Percentiles rank a stretch among this genome's conserved stretches.
These are phyloP conservation scores for Acridotheres tristis DNA, from an alignment of 2,797 vertebrate genomes.

Conservation along the genomic window DNA sequence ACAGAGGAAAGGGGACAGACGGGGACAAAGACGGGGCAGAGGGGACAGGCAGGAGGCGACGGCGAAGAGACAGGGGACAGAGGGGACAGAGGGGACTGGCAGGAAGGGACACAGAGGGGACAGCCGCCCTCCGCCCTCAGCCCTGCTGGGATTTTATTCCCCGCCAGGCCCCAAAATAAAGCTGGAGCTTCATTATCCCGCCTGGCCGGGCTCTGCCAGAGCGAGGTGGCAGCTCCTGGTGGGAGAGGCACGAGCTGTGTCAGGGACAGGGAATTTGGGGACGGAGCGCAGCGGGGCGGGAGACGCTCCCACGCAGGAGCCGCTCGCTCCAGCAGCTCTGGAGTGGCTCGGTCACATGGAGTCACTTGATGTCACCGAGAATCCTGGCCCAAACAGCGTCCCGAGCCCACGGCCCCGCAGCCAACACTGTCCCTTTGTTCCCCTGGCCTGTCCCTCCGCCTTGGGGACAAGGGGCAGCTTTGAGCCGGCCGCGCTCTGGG, in stretches of 20 bases:
- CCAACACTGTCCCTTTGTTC: slow-evolving; percentile 53
- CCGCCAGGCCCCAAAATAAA: too few relatives aligned
- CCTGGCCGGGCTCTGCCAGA: accelerated
- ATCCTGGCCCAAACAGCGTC: background rate
- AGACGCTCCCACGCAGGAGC: accelerated
- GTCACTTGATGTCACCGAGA: slow-evolving; percentile 31
- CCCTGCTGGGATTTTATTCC: too few relatives aligned
- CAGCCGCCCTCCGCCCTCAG: background rate
- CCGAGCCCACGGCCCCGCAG: slow-evolving; percentile 13
- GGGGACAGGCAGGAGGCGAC: background rate
- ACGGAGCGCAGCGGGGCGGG: background rate
- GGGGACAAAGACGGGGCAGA: background rate
- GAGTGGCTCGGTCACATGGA: slow-evolving; percentile 8
- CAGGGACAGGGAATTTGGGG: background rate
- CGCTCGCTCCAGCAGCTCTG: background rate
- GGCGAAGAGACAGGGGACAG: background rate
- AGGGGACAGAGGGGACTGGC: background rate
- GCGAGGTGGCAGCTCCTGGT: accelerated
- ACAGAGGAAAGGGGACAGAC: too few relatives aligned
- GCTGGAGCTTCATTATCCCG: accelerated
- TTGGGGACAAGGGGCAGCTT: slow-evolving; percentile 26
- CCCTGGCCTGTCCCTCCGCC: background rate
- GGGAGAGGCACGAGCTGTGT: accelerated
- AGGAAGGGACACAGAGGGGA: background rate
- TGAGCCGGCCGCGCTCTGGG: background rate